A percentile compares a stretch with the other conserved stretches of the same genome.
phyloP scores from a whole-genome alignment of 2,797 vertebrate genomes.

The Acomys russatus region DNA sequence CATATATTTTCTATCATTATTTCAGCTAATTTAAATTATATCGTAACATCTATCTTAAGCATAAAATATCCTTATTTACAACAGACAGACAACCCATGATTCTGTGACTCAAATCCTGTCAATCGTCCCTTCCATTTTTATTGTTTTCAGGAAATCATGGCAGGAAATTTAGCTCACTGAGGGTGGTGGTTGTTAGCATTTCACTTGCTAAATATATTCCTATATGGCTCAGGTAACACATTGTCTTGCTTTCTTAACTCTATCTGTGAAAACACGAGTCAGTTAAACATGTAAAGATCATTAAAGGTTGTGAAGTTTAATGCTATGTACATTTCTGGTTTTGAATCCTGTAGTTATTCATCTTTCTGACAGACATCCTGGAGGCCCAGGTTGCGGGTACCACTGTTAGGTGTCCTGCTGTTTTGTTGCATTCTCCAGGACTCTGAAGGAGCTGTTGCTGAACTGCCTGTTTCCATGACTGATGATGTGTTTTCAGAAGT shows the following conservation, averaged over 20 bases:
- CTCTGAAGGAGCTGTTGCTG: not conserved
- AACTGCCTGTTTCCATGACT: not conserved
- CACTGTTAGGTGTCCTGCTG: not conserved
- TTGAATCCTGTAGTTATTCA: not conserved
- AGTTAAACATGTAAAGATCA: not conserved
- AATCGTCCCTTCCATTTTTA: not conserved
- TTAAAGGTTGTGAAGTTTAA: not conserved
- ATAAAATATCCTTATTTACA: constrained; percentile 72
- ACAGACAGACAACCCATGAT: not conserved
- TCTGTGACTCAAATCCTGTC: not conserved
- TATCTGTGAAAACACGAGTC: not conserved
- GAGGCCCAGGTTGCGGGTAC: not conserved
- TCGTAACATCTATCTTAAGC: constrained; percentile 74
- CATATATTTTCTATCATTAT: constrained; percentile 79
- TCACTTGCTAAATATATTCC: not conserved
- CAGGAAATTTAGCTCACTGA: not conserved
- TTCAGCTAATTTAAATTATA: constrained; percentile 85
- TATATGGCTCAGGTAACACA: not conserved
- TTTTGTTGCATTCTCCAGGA: not conserved
- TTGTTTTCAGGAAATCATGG: not conserved
- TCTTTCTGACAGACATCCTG: not conserved
- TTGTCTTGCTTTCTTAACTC: not conserved
- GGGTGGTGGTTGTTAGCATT: not conserved
- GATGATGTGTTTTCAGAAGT: not conserved
- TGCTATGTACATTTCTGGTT: not conserved